phyloP scores from a whole-genome alignment of 2,113 vertebrate genomes.

The Platichthys stellatus region DNA sequence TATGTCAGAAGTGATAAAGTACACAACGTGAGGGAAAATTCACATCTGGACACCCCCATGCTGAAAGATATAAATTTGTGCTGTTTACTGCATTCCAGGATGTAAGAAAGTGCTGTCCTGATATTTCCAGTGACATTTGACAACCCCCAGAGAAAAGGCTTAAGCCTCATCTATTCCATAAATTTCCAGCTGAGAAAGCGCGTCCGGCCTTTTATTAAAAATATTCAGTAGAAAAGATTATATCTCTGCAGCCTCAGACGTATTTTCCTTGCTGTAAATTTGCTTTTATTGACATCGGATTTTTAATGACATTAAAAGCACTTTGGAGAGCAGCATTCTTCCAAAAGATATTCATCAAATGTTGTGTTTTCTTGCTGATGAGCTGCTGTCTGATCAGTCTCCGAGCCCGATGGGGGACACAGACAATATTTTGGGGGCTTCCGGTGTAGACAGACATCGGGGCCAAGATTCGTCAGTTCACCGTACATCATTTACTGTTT shows the following conservation, averaged over 20 bases:
- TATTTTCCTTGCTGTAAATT: constrained; percentile 11
- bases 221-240: constrained; percentile 5
- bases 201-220: constrained; percentile 6
- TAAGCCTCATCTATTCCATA: background rate
- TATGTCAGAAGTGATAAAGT: constrained; percentile 36
- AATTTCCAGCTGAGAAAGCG: constrained; percentile 17
- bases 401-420: no score
- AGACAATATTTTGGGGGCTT: background rate
- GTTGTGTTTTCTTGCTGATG: background rate
- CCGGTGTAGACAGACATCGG: background rate
- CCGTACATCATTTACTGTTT: no score
- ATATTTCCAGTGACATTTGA: constrained; percentile 27
- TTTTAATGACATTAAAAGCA: background rate
- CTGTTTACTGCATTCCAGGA: constrained; percentile 45
- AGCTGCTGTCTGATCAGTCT: background rate
- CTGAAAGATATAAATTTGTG: constrained; percentile 6
- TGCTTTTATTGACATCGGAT: background rate
- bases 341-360: background rate
- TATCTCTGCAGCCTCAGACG: background rate
- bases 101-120: constrained; percentile 22
- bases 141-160: constrained; percentile 15
- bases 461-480: no score
- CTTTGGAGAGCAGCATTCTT: background rate
- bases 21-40: background rate
- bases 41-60: constrained; percentile 17